Conservation (phyloP, 2,888 invertebrate genomes). For the Nomada fabriciana region DNA sequence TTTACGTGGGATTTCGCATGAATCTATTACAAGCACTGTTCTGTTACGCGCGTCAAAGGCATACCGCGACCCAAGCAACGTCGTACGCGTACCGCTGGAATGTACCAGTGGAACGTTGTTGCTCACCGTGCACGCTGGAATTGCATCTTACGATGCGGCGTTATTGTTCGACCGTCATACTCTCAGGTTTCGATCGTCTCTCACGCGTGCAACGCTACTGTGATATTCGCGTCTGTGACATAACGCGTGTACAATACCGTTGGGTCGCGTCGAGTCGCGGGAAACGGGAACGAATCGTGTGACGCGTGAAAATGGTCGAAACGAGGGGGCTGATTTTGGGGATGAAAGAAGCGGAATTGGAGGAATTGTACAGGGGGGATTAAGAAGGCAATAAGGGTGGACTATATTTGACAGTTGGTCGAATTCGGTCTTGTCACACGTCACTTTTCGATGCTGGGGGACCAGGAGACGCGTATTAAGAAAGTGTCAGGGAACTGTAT, state of each 20-base stretch:
- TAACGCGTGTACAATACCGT: too few species aligned
- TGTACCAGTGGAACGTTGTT: constrained; percentile 38
- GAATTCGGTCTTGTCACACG: constrained; percentile 35
- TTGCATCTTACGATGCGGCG: constrained; percentile 47
- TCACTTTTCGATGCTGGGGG: constrained; percentile 2
- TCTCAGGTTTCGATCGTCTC: constrained; percentile 15
- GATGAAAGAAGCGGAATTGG: constrained; percentile 4
- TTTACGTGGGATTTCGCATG: constrained; percentile 64
- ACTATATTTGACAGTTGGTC: constrained; percentile 25
- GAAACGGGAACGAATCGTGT: background rate
- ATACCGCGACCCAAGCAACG: constrained; percentile 59
- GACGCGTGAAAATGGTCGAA: background rate
- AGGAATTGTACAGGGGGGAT: constrained; percentile 13
- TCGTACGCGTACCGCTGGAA: constrained; percentile 62
- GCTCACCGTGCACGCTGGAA: constrained; percentile 25
- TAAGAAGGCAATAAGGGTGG: constrained; percentile 35
- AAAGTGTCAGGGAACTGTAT: constrained; percentile 12
- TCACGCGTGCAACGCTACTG: background rate
- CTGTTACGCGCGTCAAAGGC: constrained; percentile 68
- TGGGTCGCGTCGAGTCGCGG: too few species aligned
- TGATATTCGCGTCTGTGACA: background rate
- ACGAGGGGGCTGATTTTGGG: background rate
- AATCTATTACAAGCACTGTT: constrained; percentile 60
- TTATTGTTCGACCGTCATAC: constrained; percentile 8
- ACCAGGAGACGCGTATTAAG: constrained; percentile 15